Evolutionary conservation across 1,140 invertebrate species (phyloP).

Genomic region (Augochlora pura): DNA sequence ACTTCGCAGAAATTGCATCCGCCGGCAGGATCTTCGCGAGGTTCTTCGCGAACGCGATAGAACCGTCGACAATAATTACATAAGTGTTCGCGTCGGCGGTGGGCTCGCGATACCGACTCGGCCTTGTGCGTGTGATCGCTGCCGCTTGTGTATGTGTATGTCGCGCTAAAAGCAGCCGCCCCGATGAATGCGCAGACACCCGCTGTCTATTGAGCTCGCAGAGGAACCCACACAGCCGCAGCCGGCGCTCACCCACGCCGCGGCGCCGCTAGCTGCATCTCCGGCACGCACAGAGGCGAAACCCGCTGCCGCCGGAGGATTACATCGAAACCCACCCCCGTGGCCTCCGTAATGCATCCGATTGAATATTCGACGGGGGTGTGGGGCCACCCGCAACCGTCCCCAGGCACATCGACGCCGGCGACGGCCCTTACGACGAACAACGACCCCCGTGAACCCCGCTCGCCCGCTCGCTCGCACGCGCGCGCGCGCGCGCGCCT

Average conservation of each 20-base stretch:
- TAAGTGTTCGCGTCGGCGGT: conserved; percentile 7
- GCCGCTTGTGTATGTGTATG: not conserved
- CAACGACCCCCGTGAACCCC: conserved; percentile 34
- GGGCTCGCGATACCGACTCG: not conserved
- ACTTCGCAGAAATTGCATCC: conserved; percentile 28
- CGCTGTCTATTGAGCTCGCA: conserved; percentile 25
- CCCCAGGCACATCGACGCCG: conserved; percentile 46
- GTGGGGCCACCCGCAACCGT: conserved; percentile 42
- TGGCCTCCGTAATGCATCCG: conserved; percentile 57
- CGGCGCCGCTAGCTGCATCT: conserved; percentile 38
- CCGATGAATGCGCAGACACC: conserved; percentile 35
- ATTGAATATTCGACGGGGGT: conserved; percentile 64
- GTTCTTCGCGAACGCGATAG: conserved; percentile 17
- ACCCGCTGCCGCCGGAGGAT: conserved; percentile 56
- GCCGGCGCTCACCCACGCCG: conserved; percentile 18
- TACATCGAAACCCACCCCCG: conserved; percentile 49
- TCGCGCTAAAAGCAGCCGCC: conserved; percentile 39
- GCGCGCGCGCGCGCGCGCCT: conserved; percentile 2
- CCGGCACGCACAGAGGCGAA: conserved; percentile 48
- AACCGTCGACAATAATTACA: conserved; percentile 41
- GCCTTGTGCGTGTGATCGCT: not conserved
- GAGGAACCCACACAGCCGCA: not conserved
- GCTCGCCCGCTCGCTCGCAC: conserved; percentile 7
- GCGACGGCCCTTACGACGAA: conserved; percentile 43
- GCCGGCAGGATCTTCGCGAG: conserved; percentile 18